phyloP scores from a whole-genome alignment of 1,140 invertebrate species.

The Hydropsyche tenuis region DNA sequence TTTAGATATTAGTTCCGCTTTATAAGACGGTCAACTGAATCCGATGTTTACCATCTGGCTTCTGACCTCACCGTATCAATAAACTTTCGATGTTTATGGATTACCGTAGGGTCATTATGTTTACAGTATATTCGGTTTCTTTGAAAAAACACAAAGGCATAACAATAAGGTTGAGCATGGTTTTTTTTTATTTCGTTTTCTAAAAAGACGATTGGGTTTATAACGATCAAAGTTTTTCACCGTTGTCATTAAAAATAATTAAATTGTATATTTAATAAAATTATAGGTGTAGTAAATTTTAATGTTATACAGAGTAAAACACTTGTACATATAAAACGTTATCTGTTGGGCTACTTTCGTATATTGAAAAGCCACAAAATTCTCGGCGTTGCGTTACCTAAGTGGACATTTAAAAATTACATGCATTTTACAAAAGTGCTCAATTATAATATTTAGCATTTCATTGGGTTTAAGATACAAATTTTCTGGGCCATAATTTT shows the following conservation, averaged over 20 bases:
- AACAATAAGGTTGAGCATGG: constrained; percentile 23
- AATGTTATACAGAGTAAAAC: neutral
- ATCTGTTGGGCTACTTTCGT: neutral
- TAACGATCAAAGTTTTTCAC: neutral
- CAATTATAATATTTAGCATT: constrained; percentile 24
- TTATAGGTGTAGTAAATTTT: no score
- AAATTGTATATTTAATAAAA: no score
- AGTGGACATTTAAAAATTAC: constrained; percentile 25
- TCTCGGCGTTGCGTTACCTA: neutral
- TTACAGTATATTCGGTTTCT: constrained; percentile 23
- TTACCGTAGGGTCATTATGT: constrained; percentile 1
- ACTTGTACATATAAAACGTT: neutral
- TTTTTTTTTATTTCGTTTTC: constrained; percentile 24
- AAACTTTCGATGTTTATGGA: constrained; percentile 46
- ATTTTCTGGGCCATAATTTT: constrained; percentile 7
- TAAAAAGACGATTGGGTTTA: neutral
- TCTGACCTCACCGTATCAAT: constrained; percentile 39
- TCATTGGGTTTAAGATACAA: neutral
- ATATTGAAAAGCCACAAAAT: neutral
- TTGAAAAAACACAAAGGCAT: neutral
- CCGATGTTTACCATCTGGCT: constrained; percentile 37
- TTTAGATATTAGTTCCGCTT: neutral
- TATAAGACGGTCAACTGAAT: constrained; percentile 3
- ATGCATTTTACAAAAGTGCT: constrained; percentile 22
- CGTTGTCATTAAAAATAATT: no score